Evolutionary conservation across 2,888 invertebrate species (phyloP).

Genomic region (Melinaea marsaeus): DNA sequence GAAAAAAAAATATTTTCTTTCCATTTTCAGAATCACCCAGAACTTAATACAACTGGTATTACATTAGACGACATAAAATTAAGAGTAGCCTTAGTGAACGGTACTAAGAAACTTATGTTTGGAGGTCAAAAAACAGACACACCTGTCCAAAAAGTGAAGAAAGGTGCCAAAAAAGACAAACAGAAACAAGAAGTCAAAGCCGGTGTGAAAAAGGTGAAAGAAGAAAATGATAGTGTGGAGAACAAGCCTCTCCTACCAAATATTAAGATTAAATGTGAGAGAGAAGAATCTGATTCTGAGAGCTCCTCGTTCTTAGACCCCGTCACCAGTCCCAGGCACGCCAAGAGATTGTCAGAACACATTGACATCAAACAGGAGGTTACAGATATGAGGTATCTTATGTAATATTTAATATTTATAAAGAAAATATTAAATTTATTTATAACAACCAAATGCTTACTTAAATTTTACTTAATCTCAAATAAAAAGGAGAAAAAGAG

Average conservation of each 20-base stretch:
- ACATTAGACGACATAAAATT: conserved; percentile 79
- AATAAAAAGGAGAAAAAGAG: no score
- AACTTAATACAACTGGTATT: conserved; percentile 86
- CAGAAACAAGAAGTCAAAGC: conserved; percentile 49
- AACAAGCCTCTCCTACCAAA: conserved; percentile 61
- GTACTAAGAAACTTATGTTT: conserved; percentile 68
- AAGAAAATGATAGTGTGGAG: conserved; percentile 55
- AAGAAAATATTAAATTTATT: no score
- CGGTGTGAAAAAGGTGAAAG: conserved; percentile 53
- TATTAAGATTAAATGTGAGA: conserved; percentile 68
- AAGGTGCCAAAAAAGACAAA: conserved; percentile 58
- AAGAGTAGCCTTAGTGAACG: conserved; percentile 65
- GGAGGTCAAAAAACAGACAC: conserved; percentile 60
- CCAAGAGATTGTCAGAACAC: conserved; percentile 56
- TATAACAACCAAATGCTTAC: no score
- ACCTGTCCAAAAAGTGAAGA: conserved; percentile 53
- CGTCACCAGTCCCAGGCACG: conserved; percentile 62
- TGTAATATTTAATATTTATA: conserved; percentile 35
- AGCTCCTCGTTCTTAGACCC: conserved; percentile 70
- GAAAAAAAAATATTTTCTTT: neutral
- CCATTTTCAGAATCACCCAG: conserved; percentile 80
- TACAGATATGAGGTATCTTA: conserved; percentile 51
- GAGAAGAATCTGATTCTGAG: conserved; percentile 69
- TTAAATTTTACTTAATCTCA: no score
- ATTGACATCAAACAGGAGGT: conserved; percentile 64